Conservation (phyloP, 2,888 invertebrate species). For the Chloromyia formosa region DNA sequence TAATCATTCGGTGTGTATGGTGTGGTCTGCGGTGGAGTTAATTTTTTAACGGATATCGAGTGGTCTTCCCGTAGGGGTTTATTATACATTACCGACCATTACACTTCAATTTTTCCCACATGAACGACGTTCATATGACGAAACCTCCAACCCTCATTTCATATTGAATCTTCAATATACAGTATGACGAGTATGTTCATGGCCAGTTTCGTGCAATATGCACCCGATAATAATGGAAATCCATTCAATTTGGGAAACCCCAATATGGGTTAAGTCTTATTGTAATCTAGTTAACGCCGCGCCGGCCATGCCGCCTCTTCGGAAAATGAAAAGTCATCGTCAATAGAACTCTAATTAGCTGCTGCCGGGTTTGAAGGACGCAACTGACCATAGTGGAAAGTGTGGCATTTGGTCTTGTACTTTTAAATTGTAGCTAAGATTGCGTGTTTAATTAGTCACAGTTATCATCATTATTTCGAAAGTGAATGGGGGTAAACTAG, state of each 20-base stretch:
- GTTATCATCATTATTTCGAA: not conserved
- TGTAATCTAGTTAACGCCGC: constrained; percentile 31
- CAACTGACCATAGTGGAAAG: constrained; percentile 18
- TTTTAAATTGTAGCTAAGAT: not conserved
- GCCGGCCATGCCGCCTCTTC: not conserved
- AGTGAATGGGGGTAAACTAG: constrained; percentile 15
- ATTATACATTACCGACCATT: constrained; percentile 4
- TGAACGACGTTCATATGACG: no score
- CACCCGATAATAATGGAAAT: constrained; percentile 12
- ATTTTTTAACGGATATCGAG: constrained; percentile 38
- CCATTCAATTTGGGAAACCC: constrained; percentile 19
- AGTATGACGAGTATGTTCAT: not conserved
- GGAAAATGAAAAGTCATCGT: constrained; percentile 23
- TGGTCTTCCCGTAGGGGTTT: constrained; percentile 26
- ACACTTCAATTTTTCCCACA: constrained; percentile 33
- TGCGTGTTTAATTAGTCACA: constrained; percentile 35
- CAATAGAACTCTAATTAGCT: constrained; percentile 34
- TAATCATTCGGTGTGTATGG: constrained; percentile 7
- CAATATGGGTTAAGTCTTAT: constrained; percentile 2
- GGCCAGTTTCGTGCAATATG: constrained; percentile 10
- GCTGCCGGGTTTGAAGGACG: constrained; percentile 1
- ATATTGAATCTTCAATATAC: not conserved
- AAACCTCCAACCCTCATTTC: constrained; percentile 27
- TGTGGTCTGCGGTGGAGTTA: constrained; percentile 24
- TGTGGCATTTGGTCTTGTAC: not conserved